Evolutionary conservation across 2,888 invertebrate genomes (phyloP), one percentile per base, ranked within the genome.

Genomic region (Drosophila quinaria): DNA sequence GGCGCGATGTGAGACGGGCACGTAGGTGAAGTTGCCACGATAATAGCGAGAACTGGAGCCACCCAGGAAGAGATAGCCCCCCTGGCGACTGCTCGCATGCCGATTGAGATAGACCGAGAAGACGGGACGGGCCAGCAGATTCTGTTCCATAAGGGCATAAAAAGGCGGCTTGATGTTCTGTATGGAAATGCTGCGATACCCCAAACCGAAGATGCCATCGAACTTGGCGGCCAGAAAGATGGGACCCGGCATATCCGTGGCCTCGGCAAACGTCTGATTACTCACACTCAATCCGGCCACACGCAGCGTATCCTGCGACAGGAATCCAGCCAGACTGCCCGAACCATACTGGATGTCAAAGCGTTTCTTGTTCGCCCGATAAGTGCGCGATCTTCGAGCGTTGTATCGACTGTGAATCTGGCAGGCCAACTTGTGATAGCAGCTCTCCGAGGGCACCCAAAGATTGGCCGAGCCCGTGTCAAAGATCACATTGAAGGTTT

Each of bases 401-500:
- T 99, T 96, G 93, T 99, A 99, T 93, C 98, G 99, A 92, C 97
- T 96, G 93, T 99, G 99, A 96, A 95, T 92, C 96, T 97, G 93
- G 93, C 98, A 98, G 39, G 99, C 98, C 83, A 99, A 96, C 92
- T 98, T 98, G 59, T 96, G 96, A 91, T 94, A 94, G 90, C 99
- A 99, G 92, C 98, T 96, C 93, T 98, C 98, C 39, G 99, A 99
- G 6, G 99, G 99, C 69, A 99, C 96, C 99, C 99, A 99, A 60
- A 99, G 94, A 93, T 99, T 99, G 46, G 99, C 98, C 10, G 99
- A 99, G 72, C 99, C 99, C 1, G 99, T 99, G 93, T 99, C 99
- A 93, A 99, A 99, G 76, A 99, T 96, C 74, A 99, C 98, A 90
- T 95, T 96, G 93, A 99, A 99, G 1, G 93, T 94, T 93, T 99